phyloP scores from a whole-genome alignment of 2,113 vertebrate genomes.

The Syngnathus scovelli region DNA sequence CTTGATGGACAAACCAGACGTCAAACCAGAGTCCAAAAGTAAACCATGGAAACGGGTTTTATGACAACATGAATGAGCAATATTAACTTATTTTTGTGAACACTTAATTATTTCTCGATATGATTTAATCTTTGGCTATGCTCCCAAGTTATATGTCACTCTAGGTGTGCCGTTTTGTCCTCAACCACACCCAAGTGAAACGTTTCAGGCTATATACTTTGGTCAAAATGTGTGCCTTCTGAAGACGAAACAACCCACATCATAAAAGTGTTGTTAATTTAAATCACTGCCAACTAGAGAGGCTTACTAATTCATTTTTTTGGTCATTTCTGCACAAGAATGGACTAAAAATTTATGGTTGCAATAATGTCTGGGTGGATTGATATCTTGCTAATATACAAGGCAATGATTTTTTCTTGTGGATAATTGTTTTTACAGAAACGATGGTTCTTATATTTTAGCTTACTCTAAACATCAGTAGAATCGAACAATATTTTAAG shows the following conservation, averaged over 20 bases:
- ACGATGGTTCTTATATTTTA: not conserved
- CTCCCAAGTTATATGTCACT: not conserved
- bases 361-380: not conserved
- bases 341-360: not conserved
- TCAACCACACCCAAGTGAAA: not conserved
- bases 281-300: not conserved
- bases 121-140: not conserved
- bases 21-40: not conserved
- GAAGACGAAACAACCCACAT: not conserved
- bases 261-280: not conserved
- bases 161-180: not conserved
- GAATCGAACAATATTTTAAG: not conserved
- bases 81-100: not conserved
- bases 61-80: not conserved
- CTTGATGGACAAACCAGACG: not conserved
- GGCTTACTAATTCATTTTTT: not conserved
- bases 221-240: not conserved
- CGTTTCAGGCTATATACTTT: not conserved
- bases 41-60: not conserved
- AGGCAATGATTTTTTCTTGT: not conserved
- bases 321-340: not conserved
- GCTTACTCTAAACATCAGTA: not conserved
- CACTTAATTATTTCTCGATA: not conserved
- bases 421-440: not conserved
- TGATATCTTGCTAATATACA: not conserved